Conservation (phyloP, 2,113 vertebrate genomes). For the Centropus unirufus region DNA sequence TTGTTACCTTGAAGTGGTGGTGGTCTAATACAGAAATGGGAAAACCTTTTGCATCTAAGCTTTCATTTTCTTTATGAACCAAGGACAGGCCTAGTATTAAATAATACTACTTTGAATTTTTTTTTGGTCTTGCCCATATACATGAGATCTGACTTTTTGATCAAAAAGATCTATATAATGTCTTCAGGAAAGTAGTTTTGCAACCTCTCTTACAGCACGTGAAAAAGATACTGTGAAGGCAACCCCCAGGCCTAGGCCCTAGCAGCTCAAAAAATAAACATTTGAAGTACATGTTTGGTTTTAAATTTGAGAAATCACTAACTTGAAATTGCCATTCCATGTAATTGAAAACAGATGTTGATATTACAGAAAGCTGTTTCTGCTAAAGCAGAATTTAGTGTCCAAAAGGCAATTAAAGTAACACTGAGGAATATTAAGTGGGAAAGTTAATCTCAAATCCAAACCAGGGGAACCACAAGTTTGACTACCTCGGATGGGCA, state of each 20-base stretch:
- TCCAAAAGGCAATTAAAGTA: neutral
- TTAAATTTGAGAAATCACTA: slow-evolving; percentile 7
- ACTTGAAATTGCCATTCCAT: neutral
- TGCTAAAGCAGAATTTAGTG: neutral
- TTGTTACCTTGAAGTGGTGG: neutral
- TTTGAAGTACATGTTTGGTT: neutral
- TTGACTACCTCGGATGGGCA: neutral
- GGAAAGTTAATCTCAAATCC: neutral
- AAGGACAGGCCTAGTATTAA: neutral
- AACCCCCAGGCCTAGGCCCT: neutral
- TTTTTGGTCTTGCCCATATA: neutral
- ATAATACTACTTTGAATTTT: neutral
- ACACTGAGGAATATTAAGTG: neutral
- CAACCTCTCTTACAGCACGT: neutral
- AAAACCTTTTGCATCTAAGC: neutral
- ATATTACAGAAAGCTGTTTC: neutral
- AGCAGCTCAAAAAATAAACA: slow-evolving; percentile 12
- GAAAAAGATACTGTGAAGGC: neutral
- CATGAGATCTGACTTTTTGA: neutral
- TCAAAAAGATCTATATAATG: neutral
- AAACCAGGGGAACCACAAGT: neutral
- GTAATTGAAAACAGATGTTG: slow-evolving; percentile 10
- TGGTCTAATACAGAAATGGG: neutral
- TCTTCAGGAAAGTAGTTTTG: neutral
- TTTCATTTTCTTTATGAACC: neutral